Evolutionary conservation across 2,888 invertebrate species (phyloP).

Genomic region (Heteropelma amictum): DNA sequence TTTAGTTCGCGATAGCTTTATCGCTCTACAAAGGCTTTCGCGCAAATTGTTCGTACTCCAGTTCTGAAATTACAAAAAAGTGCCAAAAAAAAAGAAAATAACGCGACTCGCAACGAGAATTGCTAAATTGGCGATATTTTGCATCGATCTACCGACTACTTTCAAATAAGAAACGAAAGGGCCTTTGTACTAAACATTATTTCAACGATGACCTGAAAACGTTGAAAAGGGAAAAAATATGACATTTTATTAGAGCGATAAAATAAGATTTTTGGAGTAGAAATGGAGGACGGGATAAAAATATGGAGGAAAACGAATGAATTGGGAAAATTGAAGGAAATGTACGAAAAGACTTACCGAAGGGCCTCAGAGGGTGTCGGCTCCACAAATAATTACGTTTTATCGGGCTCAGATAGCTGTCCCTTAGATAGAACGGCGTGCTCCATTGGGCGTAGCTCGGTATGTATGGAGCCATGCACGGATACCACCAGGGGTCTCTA

Average conservation of each 20-base stretch:
- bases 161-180: too few species aligned
- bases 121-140: too few species aligned
- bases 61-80: constrained; percentile 53
- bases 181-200: too few species aligned
- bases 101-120: too few species aligned
- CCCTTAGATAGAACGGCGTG: constrained; percentile 88
- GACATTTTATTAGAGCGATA: too few species aligned
- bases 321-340: background rate
- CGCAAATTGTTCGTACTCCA: constrained; percentile 44
- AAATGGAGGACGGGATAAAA: background rate
- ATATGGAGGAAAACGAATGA: background rate
- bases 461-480: constrained; percentile 87
- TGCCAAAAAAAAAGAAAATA: too few species aligned
- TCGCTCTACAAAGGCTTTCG: constrained; percentile 47
- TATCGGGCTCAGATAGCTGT: constrained; percentile 93
- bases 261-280: too few species aligned
- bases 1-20: constrained; percentile 35
- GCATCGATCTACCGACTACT: too few species aligned
- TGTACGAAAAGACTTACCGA: constrained; percentile 85
- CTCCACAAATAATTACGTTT: constrained; percentile 95
- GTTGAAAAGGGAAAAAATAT: too few species aligned
- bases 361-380: constrained; percentile 93
- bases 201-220: too few species aligned
- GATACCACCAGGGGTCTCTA: constrained; percentile 95
- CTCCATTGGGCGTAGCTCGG: constrained; percentile 82